Evolutionary conservation across 2,113 vertebrate species (phyloP).

Genomic region (Zapornia atra): DNA sequence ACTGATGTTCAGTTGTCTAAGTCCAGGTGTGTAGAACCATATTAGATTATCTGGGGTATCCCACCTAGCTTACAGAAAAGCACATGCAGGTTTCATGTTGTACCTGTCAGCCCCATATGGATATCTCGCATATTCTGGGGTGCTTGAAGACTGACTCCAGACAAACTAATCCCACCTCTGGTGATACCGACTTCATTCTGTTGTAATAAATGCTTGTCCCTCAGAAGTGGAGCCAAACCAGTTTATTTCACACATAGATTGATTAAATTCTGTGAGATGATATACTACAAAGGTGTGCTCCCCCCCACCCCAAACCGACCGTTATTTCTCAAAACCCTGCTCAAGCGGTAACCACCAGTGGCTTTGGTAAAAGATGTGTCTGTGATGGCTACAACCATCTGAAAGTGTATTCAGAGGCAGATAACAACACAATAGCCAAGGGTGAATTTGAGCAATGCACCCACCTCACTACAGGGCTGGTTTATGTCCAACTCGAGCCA

Average conservation of each 20-base stretch:
- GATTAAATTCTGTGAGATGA: not conserved
- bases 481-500: no score
- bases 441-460: no score
- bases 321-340: no score
- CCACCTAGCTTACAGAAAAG: not conserved
- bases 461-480: no score
- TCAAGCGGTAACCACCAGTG: no score
- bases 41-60: not conserved
- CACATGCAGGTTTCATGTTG: not conserved
- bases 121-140: not conserved
- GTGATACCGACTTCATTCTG: not conserved
- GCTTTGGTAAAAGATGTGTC: no score
- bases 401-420: no score
- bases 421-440: no score
- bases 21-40: not conserved
- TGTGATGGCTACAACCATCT: no score
- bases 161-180: not conserved
- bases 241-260: not conserved
- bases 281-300: no score
- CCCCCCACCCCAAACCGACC: no score
- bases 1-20: not conserved
- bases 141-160: not conserved
- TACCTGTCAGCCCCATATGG: not conserved
- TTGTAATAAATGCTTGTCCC: not conserved
- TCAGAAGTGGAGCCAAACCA: not conserved